Evolutionary conservation across 2,113 vertebrate genomes (phyloP), one percentile per base, ranked within the genome.

Genomic region (Climacteris rufus): DNA sequence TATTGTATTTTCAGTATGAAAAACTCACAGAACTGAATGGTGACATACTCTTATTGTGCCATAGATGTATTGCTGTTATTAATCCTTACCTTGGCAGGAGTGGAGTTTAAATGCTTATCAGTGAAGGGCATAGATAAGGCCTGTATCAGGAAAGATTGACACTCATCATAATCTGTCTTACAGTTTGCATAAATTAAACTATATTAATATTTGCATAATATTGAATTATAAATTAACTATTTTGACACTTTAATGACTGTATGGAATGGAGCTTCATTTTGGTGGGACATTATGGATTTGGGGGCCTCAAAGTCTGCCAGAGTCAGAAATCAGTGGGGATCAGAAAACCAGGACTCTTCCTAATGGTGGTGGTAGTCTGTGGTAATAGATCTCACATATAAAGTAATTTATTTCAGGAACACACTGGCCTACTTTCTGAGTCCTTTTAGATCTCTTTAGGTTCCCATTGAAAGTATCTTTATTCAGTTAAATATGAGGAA

Each of bases 61-160:
- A 68, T 76, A 80, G 66, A 81, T 44, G 20, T 60, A 72, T 81
- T 95, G 49, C 31, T 80, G 70, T 77, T 93, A 83, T 83, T 97
- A 96, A 85, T 87, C 64, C 93, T 95, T 49, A 72, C 49, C 30
- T 78, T 75, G 60, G 53, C 39, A 93, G 30, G 57, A 71, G 52
- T 54, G 81, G 27, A 80, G 13, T 92, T 95, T 85, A 93, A 96
- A 76, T 71, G 35, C 40, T 92, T 81, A 53, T 65, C 78, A 68
- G 17, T 16, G 18, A 87, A 96, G 74, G 39, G 13, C 74, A 64
- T 35, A 81, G 85, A 53, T 89, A 93, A 85, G 65, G 22, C 15
- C 52, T 79, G 25, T 50, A 35, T 83, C 70, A 74, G 44, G 27
- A 94, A 93, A 92, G 52, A 93, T 10, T 91, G 83, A 76, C 74